Conservation (phyloP, 2,797 vertebrate species). For the Telmatherina bonti region DNA sequence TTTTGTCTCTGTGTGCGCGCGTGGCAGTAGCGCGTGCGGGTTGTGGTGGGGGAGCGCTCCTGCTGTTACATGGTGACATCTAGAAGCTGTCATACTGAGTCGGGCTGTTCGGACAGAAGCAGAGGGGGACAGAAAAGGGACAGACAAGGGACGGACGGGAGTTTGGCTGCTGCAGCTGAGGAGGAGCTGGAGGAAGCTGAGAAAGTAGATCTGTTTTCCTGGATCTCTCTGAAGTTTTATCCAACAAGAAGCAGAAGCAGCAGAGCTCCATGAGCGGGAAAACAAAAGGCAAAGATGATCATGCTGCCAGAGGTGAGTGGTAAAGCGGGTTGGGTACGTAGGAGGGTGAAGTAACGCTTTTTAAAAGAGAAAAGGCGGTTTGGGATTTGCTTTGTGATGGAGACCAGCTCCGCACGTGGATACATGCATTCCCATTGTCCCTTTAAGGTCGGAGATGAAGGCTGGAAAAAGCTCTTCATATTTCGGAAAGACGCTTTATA, state of each 20-base stretch:
- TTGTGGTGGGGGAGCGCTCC: constrained; percentile 16
- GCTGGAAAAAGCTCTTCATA: background rate
- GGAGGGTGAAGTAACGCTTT: background rate
- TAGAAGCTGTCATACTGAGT: constrained; percentile 1
- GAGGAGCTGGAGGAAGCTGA: constrained; percentile 30
- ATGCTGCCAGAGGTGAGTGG: constrained; percentile 91
- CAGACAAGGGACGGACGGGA: background rate
- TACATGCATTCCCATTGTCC: constrained; percentile 19
- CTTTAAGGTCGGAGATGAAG: background rate
- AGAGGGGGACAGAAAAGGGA: background rate
- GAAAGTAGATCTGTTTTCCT: constrained; percentile 28
- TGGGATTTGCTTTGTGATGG: background rate
- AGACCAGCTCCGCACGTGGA: constrained; percentile 45
- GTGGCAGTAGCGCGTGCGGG: constrained; percentile 27
- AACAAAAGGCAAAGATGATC: constrained; percentile 89
- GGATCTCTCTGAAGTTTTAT: constrained; percentile 59
- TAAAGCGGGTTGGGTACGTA: background rate
- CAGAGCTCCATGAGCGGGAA: constrained; percentile 93
- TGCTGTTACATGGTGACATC: constrained; percentile 20
- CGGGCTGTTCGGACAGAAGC: constrained; percentile 6
- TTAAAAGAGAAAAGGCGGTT: background rate
- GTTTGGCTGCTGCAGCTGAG: background rate
- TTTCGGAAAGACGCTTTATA: background rate
- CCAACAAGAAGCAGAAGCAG: constrained; percentile 21
- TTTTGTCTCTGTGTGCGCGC: constrained; percentile 37